Conservation (phyloP, 2,888 invertebrate genomes). For the Megamerina dolium region DNA sequence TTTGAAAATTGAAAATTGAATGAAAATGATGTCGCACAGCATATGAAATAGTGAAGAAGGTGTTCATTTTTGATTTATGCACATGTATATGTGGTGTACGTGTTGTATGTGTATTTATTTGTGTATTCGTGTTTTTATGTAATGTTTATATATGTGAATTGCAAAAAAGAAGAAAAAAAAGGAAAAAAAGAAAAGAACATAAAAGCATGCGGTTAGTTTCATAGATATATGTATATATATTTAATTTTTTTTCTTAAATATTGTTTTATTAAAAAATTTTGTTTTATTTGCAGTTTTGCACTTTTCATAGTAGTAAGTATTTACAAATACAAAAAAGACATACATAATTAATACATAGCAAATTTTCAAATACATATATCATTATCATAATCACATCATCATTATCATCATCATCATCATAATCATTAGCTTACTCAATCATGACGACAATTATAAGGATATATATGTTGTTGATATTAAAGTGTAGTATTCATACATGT, state of each 20-base stretch:
- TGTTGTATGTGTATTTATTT: conserved; percentile 4
- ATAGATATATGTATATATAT: conserved; percentile 19
- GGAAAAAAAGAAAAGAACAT: conserved; percentile 45
- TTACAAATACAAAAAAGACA: no score
- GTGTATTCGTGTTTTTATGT: conserved; percentile 20
- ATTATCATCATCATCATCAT: no score
- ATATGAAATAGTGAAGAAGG: no score
- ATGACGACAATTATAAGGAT: no score
- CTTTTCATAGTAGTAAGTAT: background rate
- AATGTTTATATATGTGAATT: conserved; percentile 29
- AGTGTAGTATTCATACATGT: no score
- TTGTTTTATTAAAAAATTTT: background rate
- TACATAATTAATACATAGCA: no score
- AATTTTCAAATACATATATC: no score
- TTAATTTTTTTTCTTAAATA: conserved; percentile 6
- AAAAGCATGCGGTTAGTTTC: conserved; percentile 48
- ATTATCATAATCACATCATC: no score
- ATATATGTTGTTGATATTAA: no score
- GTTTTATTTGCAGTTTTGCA: conserved; percentile 10
- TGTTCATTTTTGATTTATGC: no score
- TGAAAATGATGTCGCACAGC: no score
- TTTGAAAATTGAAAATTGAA: conserved; percentile 31
- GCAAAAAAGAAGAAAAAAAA: conserved; percentile 43
- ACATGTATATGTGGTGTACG: conserved; percentile 9
- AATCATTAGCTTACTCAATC: no score